Base-by-base conservation (phyloP, 2,888 invertebrate genomes). In the Furcula furcula region DNA sequence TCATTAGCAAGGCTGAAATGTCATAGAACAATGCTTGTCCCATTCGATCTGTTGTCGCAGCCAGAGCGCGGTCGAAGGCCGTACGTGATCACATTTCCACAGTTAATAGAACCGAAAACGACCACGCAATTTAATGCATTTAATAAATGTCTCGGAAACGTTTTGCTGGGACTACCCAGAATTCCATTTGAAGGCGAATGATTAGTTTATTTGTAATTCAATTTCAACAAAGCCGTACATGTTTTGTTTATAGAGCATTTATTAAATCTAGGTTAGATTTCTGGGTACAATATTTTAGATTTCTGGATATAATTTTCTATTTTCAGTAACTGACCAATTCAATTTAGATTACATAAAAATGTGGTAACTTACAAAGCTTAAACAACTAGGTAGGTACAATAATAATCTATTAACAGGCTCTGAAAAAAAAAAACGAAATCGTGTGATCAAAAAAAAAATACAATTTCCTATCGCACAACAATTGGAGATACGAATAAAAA, bases 1-100 rank as follows among this genome's bases (percentile, higher is more conserved):
- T 86, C 78, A 87, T 86, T 87, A 85, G 84, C 74, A 67, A 76
- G 76, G 73, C 84, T 84, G 69, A 87, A 88, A 87, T 88, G 86
- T 87, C 88, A 86, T 78, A 82, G 87, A 86, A 87, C 88, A 88
- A 87, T 87, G 76, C 78, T 63, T 65, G 72, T 64, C 59, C 58
- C 55, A 55, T 54, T 65, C 62, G 66, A 60, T 65, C 40, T 18
- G 63, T 67, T 80, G 77, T 79, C 76, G 64, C 72, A 63, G 69
- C 71, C 71, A 52, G 64, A 59, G 61, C 46, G 53, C 70, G 70
- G 69, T 60, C 74, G 83, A 82, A 82, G 84, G 83, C 76, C 76
- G 84, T 59, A 82, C 83, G 86, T 85, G 87, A 84, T 76, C 75
- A 62, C 79, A 84, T 86, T 87, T 86, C 78, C 77, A 73, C 59